A percentile compares a stretch with the other conserved stretches of the same genome.
Conservation (phyloP, 2,113 vertebrate genomes). For the Gila orcuttii region DNA sequence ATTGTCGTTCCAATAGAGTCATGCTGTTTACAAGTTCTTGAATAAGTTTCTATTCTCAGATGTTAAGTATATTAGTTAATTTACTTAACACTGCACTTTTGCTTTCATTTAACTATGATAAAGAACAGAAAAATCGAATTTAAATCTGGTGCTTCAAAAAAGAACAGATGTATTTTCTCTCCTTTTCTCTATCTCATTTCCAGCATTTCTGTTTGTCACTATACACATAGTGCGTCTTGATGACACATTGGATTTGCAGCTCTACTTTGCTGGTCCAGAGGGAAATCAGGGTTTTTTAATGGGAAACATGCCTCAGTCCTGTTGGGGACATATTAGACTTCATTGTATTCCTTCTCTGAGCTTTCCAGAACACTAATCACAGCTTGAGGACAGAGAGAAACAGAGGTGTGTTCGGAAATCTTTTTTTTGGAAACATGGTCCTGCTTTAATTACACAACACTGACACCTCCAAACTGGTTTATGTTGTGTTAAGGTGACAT, state of each 20-base stretch:
- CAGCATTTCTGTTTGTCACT: constrained; percentile 52
- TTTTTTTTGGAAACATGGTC: background rate
- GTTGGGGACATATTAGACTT: constrained; percentile 42
- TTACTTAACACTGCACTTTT: constrained; percentile 50
- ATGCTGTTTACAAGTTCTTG: constrained; percentile 26
- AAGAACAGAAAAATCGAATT: constrained; percentile 46
- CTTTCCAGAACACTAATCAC: background rate
- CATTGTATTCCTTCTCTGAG: constrained; percentile 8
- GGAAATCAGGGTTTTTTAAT: constrained; percentile 72
- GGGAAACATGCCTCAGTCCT: constrained; percentile 67
- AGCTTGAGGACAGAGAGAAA: constrained; percentile 11
- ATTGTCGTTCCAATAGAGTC: constrained; percentile 42
- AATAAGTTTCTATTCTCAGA: constrained; percentile 43
- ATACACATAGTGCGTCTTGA: constrained; percentile 66
- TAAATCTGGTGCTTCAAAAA: constrained; percentile 48
- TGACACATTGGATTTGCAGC: constrained; percentile 67
- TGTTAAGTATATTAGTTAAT: constrained; percentile 48
- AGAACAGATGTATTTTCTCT: constrained; percentile 51
- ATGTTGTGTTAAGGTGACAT: constrained; percentile 51
- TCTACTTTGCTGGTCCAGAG: constrained; percentile 61
- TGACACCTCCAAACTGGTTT: constrained; percentile 35
- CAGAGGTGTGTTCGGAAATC: constrained; percentile 9
- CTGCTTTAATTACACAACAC: constrained; percentile 22
- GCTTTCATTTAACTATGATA: constrained; percentile 49
- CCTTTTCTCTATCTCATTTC: constrained; percentile 20